A percentile compares a stretch with the other conserved stretches of the same genome.
These are phyloP conservation scores for Aythya baeri DNA, from an alignment of 2,113 vertebrate species.

Conservation along the genomic window DNA sequence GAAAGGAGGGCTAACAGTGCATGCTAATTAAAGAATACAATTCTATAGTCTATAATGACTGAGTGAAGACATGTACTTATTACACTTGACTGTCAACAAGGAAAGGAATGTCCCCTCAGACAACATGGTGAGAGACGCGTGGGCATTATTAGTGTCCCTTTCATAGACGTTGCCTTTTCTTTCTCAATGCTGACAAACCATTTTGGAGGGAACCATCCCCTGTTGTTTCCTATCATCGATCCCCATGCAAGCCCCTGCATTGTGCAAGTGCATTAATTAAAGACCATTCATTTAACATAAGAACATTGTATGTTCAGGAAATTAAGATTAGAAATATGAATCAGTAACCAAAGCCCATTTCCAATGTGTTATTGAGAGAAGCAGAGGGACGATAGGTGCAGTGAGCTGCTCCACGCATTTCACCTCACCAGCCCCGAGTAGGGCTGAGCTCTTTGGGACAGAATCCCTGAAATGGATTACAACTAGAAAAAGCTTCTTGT, in stretches of 20 bases:
- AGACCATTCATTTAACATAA: conserved; percentile 66
- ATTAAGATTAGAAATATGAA: conserved; percentile 65
- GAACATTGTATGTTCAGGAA: conserved; percentile 46
- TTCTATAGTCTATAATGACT: conserved; percentile 67
- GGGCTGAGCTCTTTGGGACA: neutral
- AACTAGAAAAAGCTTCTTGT: neutral
- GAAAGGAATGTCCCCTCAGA: conserved; percentile 64
- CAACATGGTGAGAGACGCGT: conserved; percentile 78
- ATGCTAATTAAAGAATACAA: conserved; percentile 71
- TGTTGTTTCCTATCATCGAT: conserved; percentile 69
- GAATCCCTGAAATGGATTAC: neutral
- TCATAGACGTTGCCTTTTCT: conserved; percentile 61
- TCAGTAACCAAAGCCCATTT: conserved; percentile 8
- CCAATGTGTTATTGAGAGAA: neutral
- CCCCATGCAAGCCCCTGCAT: conserved; percentile 60
- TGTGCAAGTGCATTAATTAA: conserved; percentile 64
- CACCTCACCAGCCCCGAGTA: neutral
- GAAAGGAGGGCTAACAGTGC: conserved; percentile 54
- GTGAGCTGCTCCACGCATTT: neutral
- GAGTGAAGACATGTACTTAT: conserved; percentile 72
- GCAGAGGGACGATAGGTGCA: neutral
- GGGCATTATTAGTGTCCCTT: conserved; percentile 73
- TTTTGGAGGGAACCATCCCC: conserved; percentile 71
- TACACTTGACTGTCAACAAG: conserved; percentile 70
- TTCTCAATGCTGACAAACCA: conserved; percentile 67